phyloP scores from a whole-genome alignment of 2,888 invertebrate genomes.

The Amitus sp. region DNA sequence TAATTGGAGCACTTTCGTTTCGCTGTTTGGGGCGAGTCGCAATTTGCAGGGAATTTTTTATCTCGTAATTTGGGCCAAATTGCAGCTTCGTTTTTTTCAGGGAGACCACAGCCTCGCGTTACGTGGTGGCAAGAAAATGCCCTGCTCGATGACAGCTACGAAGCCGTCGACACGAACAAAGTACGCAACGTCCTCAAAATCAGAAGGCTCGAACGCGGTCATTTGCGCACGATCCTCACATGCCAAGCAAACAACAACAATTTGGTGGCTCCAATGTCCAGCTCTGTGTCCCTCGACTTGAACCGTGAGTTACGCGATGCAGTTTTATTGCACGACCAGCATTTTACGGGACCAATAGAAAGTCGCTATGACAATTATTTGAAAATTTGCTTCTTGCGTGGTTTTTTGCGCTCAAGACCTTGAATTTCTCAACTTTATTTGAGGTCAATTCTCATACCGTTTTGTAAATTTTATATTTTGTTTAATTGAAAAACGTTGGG shows the following conservation, averaged over 20 bases:
- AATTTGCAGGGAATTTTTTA: too few species aligned
- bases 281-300: conserved; percentile 76
- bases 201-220: conserved; percentile 75
- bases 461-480: too few species aligned
- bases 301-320: conserved; percentile 73
- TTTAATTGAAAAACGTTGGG: too few species aligned
- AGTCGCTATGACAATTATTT: too few species aligned
- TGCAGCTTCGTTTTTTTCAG: conserved; percentile 62
- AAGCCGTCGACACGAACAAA: conserved; percentile 73
- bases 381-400: too few species aligned
- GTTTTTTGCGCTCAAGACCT: too few species aligned
- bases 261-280: conserved; percentile 74
- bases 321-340: too few species aligned
- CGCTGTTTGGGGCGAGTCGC: too few species aligned
- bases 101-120: conserved; percentile 78
- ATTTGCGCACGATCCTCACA: conserved; percentile 74
- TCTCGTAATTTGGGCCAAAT: background rate
- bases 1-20: too few species aligned
- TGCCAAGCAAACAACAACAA: conserved; percentile 81
- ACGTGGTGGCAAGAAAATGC: conserved; percentile 84
- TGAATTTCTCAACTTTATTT: too few species aligned
- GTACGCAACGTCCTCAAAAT: conserved; percentile 78
- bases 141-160: conserved; percentile 76
- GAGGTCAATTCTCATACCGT: too few species aligned
- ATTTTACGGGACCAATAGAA: too few species aligned